phyloP scores from a whole-genome alignment of 30 jellyfish, hydroid and myxozoan species.

The Sanderia malayensis region DNA sequence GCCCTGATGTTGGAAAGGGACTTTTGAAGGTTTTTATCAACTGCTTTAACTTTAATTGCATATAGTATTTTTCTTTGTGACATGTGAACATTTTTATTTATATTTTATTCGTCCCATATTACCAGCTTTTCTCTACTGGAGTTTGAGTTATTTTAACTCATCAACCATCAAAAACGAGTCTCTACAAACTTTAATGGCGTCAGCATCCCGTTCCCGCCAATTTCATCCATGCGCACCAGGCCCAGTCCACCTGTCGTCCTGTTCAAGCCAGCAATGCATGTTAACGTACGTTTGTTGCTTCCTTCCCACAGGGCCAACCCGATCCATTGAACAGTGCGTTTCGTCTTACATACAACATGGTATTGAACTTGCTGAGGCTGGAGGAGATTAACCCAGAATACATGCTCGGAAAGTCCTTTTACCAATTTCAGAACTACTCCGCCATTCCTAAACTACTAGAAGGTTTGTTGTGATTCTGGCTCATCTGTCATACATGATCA shows the following conservation, averaged over 20 bases:
- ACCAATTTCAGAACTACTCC: conserved; percentile 86
- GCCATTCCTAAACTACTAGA: conserved; percentile 85
- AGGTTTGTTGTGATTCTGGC: conserved; percentile 67
- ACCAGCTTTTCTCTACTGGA: no score
- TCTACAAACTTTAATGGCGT: no score
- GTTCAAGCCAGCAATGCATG: conserved; percentile 3
- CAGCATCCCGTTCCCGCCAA: no score
- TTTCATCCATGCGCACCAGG: no score
- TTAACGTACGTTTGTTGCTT: neutral
- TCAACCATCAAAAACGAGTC: no score
- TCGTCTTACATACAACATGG: conserved; percentile 99
- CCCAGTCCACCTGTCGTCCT: no score
- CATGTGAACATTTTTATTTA: no score
- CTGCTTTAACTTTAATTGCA: no score
- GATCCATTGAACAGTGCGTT: conserved; percentile 99
- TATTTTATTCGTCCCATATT: no score
- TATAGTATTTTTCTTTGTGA: no score
- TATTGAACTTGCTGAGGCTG: conserved; percentile 79
- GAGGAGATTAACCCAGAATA: conserved; percentile 98
- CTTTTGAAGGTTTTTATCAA: conserved; percentile 92
- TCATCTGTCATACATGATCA: no score
- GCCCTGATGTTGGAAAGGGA: conserved; percentile 92
- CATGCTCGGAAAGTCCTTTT: conserved; percentile 93
- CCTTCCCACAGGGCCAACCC: conserved; percentile 75
- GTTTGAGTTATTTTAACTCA: no score